Base-by-base conservation (phyloP, 2,797 vertebrate genomes). In the Myripristis murdjan region DNA sequence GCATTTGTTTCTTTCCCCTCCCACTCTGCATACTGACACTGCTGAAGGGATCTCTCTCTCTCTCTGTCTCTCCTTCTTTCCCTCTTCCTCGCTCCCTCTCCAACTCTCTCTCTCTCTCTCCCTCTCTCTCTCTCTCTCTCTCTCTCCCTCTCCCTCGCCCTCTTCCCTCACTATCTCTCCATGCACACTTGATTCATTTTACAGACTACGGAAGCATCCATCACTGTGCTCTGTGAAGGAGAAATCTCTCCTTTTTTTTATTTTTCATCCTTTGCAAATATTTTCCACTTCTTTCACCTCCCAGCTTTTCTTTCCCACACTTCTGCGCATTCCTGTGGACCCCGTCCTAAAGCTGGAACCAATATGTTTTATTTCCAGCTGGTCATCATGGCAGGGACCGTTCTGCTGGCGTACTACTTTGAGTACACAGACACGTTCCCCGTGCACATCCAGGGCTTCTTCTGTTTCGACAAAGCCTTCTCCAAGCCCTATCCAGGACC, bases 351-450 rank as follows among this genome's bases (percentile, higher is more conserved):
- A 88, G 68, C 89, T 87, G 89, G 82, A 58, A 70, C 84, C 86
- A 88, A 14, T 75, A 93, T 94, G 69, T 82, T 85, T 57, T 89
- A 82, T 79, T 86, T 88, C 79, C 91, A 96, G 95, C 92, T 95
- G 54, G 93, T 94, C 77, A 93, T 96, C 71, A 93, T 96, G 92
- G 95, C 94, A 1, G 91, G 94, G 28, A 94, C 94, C 3, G 90
- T 95, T 52, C 90, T 95, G 73, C 90, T 96, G 9, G 94, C 95
- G 0, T 96, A 96, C 85, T 95, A 95, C 88, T 92, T 96, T 64
- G 95, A 96, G 76, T 96, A 95, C 91, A 95, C 95, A 0, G 95
- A 96, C 87, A 95, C 95, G 24, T 96, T 96, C 84, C 93, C 95
- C 0, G 95, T 96, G 18, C 95, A 96, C 79, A 57, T 91, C 56